Conservation (phyloP, 1,140 invertebrate genomes). For the Drosophila fuyamai region DNA sequence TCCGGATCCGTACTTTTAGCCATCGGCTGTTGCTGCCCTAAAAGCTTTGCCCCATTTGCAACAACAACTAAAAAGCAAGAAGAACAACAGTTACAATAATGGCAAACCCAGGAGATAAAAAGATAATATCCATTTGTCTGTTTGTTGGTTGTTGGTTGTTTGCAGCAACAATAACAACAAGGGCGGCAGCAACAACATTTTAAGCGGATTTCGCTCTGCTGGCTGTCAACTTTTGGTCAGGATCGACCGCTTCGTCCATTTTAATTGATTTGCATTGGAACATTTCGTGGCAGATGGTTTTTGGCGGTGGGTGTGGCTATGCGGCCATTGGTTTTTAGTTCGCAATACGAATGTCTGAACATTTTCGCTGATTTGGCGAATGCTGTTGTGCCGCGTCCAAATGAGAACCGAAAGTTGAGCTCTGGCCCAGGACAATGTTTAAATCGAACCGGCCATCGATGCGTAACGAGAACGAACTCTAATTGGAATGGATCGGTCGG, state of each 20-base stretch:
- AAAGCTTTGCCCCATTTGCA: slow-evolving; percentile 74
- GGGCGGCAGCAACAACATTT: slow-evolving; percentile 47
- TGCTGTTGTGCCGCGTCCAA: slow-evolving; percentile 12
- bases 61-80: slow-evolving; percentile 50
- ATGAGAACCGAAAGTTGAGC: slow-evolving; percentile 37
- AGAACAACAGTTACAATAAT: slow-evolving; percentile 60
- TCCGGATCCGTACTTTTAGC: slow-evolving; percentile 21
- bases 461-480: slow-evolving; percentile 32
- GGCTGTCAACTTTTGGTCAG: slow-evolving; percentile 71
- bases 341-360: slow-evolving; percentile 24
- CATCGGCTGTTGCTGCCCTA: slow-evolving; percentile 50
- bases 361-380: slow-evolving; percentile 41
- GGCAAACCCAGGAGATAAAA: slow-evolving; percentile 67
- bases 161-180: slow-evolving; percentile 15
- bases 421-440: slow-evolving; percentile 16
- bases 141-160: slow-evolving; percentile 50
- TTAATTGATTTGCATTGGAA: slow-evolving; percentile 74
- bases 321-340: slow-evolving; percentile 44
- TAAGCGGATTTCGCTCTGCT: slow-evolving; percentile 69
- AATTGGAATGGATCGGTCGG: slow-evolving; percentile 53
- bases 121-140: slow-evolving; percentile 79
- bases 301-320: slow-evolving; percentile 23
- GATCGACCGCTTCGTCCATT: slow-evolving; percentile 56
- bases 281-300: slow-evolving; percentile 39
- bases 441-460: slow-evolving; percentile 33